Conservation (phyloP, 2,888 invertebrate genomes). For the Strigamia transsilvanica region DNA sequence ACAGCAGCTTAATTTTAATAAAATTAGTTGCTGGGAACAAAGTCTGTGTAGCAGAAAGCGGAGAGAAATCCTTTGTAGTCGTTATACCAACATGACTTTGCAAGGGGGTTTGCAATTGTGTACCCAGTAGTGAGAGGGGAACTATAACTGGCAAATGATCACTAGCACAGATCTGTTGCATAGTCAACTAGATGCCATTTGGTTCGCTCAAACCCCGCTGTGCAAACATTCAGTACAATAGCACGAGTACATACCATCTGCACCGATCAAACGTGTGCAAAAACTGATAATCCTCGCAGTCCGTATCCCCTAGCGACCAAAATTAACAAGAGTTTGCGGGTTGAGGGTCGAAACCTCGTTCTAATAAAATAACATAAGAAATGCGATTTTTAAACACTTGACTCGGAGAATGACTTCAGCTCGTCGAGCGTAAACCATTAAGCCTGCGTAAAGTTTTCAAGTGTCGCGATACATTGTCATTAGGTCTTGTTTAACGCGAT, state of each 20-base stretch:
- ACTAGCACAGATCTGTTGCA: constrained; percentile 39
- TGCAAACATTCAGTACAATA: constrained; percentile 37
- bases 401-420: neutral
- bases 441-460: neutral
- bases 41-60: constrained; percentile 22
- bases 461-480: neutral
- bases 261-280: constrained; percentile 42
- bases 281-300: constrained; percentile 31
- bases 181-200: constrained; percentile 44
- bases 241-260: constrained; percentile 39
- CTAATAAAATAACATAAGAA: constrained; percentile 24
- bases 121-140: constrained; percentile 35
- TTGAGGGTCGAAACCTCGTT: neutral
- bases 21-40: constrained; percentile 23
- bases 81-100: constrained; percentile 34
- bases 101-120: constrained; percentile 20
- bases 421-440: neutral
- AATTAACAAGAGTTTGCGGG: constrained; percentile 35
- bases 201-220: constrained; percentile 39
- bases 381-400: neutral
- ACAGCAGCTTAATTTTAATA: neutral
- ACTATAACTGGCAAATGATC: constrained; percentile 36
- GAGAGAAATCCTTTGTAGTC: constrained; percentile 31
- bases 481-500: neutral
- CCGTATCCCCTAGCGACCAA: constrained; percentile 34